phyloP scores from a whole-genome alignment of 2,113 vertebrate species.

The Clinocottus analis region DNA sequence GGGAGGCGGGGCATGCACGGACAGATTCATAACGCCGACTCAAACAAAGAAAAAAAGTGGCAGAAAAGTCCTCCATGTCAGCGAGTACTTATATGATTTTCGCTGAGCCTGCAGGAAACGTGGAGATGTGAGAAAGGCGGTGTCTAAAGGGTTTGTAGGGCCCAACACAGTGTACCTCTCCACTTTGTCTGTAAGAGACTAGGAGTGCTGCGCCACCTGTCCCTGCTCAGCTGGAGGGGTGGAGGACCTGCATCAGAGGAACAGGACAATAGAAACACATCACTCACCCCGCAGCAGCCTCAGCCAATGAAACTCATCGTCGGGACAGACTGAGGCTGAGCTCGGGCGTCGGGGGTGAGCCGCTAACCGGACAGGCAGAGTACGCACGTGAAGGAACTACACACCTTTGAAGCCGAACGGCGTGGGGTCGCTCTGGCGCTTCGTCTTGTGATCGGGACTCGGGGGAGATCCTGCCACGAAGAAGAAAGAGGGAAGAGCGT shows the following conservation, averaged over 20 bases:
- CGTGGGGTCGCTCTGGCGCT: conserved; percentile 96
- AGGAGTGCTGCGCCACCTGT: conserved; percentile 85
- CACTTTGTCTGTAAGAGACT: conserved; percentile 83
- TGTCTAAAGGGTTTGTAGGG: conserved; percentile 6
- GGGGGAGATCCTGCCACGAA: conserved; percentile 89
- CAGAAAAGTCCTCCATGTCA: conserved; percentile 18
- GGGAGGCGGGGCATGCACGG: conserved; percentile 50
- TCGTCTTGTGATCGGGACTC: conserved; percentile 96
- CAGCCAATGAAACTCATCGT: conserved; percentile 3
- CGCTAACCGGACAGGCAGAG: not conserved
- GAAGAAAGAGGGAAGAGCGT: conserved; percentile 47
- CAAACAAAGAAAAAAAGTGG: conserved; percentile 19
- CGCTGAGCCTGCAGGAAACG: not conserved
- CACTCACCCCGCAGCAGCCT: conserved; percentile 36
- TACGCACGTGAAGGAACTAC: not conserved
- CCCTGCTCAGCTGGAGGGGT: conserved; percentile 79
- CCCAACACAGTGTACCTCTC: conserved; percentile 77
- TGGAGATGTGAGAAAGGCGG: conserved; percentile 4
- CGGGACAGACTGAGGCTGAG: not conserved
- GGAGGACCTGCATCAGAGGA: conserved; percentile 82
- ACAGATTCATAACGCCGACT: not conserved
- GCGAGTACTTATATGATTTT: conserved; percentile 24
- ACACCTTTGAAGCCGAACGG: conserved; percentile 96
- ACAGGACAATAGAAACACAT: conserved; percentile 72
- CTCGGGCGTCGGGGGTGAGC: not conserved